phyloP scores from a whole-genome alignment of 2,797 vertebrate genomes.

The Heliangelus exortis region DNA sequence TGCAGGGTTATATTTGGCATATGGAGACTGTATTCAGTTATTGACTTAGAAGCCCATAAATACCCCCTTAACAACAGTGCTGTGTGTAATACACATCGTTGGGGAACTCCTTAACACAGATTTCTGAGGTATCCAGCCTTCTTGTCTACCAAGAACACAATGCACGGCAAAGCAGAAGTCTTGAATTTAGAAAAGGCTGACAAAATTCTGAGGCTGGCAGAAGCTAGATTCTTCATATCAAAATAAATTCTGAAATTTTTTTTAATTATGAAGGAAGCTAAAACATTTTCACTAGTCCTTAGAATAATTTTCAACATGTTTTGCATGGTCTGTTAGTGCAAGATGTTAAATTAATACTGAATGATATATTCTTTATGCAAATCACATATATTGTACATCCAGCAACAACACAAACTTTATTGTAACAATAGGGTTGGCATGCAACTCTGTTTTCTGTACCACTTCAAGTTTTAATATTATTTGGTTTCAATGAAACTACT shows the following conservation, averaged over 20 bases:
- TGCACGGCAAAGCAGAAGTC: not conserved
- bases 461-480: not conserved
- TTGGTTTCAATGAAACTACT: not conserved
- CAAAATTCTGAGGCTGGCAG: not conserved
- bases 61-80: constrained; percentile 58
- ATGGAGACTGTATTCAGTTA: constrained; percentile 74
- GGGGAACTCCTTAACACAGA: constrained; percentile 66
- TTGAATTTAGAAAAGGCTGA: not conserved
- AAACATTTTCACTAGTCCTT: not conserved
- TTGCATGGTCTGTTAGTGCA: not conserved
- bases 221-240: not conserved
- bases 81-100: constrained; percentile 55
- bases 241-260: not conserved
- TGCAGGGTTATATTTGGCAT: constrained; percentile 77
- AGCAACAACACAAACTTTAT: not conserved
- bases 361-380: not conserved
- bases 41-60: constrained; percentile 73
- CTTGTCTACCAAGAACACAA: constrained; percentile 7
- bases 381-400: not conserved
- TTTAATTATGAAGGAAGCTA: not conserved
- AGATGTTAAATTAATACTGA: not conserved
- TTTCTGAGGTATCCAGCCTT: constrained; percentile 30
- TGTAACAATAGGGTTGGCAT: not conserved
- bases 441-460: not conserved
- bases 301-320: not conserved